Conservation (phyloP, 2,888 invertebrate genomes). For the Lithodes maja region DNA sequence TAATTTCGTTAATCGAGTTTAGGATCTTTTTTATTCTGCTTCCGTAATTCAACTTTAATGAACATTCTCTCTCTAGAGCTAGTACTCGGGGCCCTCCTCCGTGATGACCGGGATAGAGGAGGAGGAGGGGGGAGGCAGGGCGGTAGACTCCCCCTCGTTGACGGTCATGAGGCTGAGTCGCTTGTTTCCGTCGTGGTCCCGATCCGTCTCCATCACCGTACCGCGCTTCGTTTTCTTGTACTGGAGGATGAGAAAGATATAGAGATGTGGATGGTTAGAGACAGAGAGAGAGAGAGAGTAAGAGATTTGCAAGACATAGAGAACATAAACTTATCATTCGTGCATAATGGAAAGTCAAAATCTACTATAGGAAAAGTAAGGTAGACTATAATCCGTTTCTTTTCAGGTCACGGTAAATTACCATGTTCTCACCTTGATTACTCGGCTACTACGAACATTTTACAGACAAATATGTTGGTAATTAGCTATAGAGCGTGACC, state of each 20-base stretch:
- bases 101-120: not conserved
- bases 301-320: not conserved
- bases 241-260: not conserved
- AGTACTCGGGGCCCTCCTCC: not conserved
- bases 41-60: no score
- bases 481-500: not conserved
- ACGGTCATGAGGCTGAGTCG: constrained; percentile 33
- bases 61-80: not conserved
- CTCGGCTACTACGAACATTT: no score
- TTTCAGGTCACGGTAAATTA: no score
- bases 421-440: no score
- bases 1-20: no score
- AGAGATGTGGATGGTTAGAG: not conserved
- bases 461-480: no score
- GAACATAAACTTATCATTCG: no score
- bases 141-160: constrained; percentile 44
- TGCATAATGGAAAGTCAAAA: no score
- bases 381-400: no score
- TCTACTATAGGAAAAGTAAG: no score
- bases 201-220: constrained; percentile 49
- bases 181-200: constrained; percentile 59
- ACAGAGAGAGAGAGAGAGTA: constrained; percentile 14
- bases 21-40: no score
- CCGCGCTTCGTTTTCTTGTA: constrained; percentile 52
- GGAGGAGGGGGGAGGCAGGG: not conserved